Base-by-base conservation (phyloP, 2,113 vertebrate genomes). In the Clarias macrocephalus region DNA sequence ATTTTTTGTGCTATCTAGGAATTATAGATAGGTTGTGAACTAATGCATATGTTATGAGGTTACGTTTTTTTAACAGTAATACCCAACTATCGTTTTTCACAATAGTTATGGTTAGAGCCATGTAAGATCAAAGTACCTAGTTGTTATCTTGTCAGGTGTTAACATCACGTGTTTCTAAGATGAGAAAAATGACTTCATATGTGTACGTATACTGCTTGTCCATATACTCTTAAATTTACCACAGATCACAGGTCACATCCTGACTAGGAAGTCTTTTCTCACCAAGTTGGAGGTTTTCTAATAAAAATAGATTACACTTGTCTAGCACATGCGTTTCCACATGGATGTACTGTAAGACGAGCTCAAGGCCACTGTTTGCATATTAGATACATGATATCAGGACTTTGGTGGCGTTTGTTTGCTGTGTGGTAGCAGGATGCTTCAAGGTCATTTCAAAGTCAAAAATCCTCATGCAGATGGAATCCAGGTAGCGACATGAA, bases 231-330 rank as follows among this genome's bases (percentile, higher is more conserved):
- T 63, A 23, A 25, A 10, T 63, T 52, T 76, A 11, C 54, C 72
- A 15, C 25, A 63, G 25, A 48, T 28, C 37, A 85, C 42, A 65
- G 60, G 59, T 77, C 42, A 25, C 65, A 76, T 42, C 42, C 59
- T 79, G 42, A 52, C 60, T 65, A 85, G 65, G 37, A 37, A 63
- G 73, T 33, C 75, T 56, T 77, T 77, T 56, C 75, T 5, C 52
- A 37, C 18, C 25, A 25, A 30, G 25, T 52, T 33, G n/a, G 11
- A 77, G 37, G 37, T 23, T 21, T 37, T 65, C 16, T 79, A 65
- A 77, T 65, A 11, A 12, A 85, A 85, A 76, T 42, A 60, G 57
- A 76, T 76, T 62, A 76, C 11, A 37, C n/a, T 23, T 57, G 54
- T 13, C 19, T 68, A 15, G 5, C 28, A 37, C 59, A 28, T 30